Percentiles rank a stretch among this genome's conserved stretches.
These are phyloP conservation scores for Vanacampus margaritifer DNA, from an alignment of 2,113 vertebrate genomes.

Conservation along the genomic window DNA sequence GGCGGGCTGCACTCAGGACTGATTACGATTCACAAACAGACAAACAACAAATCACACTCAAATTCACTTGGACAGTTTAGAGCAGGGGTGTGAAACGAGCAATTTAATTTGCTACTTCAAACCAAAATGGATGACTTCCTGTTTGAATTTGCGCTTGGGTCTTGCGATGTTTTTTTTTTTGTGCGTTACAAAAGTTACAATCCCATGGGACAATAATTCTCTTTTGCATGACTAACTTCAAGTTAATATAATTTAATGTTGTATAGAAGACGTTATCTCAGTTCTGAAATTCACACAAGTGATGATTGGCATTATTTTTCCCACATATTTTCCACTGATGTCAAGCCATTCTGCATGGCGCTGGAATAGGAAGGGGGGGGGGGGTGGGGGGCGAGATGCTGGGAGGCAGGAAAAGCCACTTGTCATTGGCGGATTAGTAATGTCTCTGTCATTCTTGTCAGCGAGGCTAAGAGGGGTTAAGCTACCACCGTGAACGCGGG, in stretches of 20 bases:
- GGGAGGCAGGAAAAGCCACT: constrained; percentile 36
- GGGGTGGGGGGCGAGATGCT: too few relatives aligned
- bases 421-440: constrained; percentile 62
- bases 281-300: not conserved
- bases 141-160: too few relatives aligned
- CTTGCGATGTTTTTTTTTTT: too few relatives aligned
- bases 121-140: not conserved
- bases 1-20: too few relatives aligned
- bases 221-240: not conserved
- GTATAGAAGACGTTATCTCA: not conserved
- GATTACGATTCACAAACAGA: too few relatives aligned
- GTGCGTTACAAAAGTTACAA: too few relatives aligned
- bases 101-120: too few relatives aligned
- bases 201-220: too few relatives aligned
- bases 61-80: too few relatives aligned
- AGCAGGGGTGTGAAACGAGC: too few relatives aligned
- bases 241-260: not conserved
- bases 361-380: not conserved
- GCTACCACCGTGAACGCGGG: constrained; percentile 29
- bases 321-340: not conserved
- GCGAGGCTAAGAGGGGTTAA: constrained; percentile 55
- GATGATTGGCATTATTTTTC: not conserved
- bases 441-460: constrained; percentile 62
- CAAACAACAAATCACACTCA: too few relatives aligned
- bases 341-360: not conserved